Evolutionary conservation across 2,888 invertebrate genomes (phyloP).

Genomic region (Polydrusus pterygomalis): DNA sequence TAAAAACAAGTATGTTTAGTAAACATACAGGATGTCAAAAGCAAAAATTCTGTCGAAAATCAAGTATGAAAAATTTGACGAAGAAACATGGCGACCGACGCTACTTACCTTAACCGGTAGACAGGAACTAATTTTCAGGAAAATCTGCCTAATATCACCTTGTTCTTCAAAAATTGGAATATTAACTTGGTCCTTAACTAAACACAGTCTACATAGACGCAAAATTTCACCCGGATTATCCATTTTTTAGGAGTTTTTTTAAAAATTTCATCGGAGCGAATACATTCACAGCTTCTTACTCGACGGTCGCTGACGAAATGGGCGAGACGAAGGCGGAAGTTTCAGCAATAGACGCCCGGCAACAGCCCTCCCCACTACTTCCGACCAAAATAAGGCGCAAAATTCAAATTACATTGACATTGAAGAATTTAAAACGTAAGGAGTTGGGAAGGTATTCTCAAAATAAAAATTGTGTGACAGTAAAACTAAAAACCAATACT

Average conservation of each 20-base stretch:
- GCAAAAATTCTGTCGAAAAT: slow-evolving; percentile 63
- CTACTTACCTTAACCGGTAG: slow-evolving; percentile 82
- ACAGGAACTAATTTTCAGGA: slow-evolving; percentile 82
- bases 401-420: slow-evolving; percentile 28
- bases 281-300: slow-evolving; percentile 57
- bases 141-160: slow-evolving; percentile 77
- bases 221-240: slow-evolving; percentile 68
- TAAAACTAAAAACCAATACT: neutral
- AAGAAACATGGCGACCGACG: slow-evolving; percentile 65
- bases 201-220: slow-evolving; percentile 71
- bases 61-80: slow-evolving; percentile 62
- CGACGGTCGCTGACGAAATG: slow-evolving; percentile 62
- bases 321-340: slow-evolving; percentile 62
- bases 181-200: slow-evolving; percentile 75
- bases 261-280: slow-evolving; percentile 63
- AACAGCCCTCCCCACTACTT: slow-evolving; percentile 52
- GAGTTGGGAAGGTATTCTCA: too few species aligned
- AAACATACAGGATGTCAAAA: slow-evolving; percentile 54
- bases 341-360: slow-evolving; percentile 57
- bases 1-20: slow-evolving; percentile 39
- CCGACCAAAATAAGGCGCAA: slow-evolving; percentile 49
- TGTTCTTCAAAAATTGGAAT: slow-evolving; percentile 82
- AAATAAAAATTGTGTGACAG: neutral
- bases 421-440: too few species aligned
- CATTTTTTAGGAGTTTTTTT: slow-evolving; percentile 66